These are phyloP conservation scores for Platycheirus rosarum DNA, from an alignment of 2,888 invertebrate genomes.

Conservation along the genomic window DNA sequence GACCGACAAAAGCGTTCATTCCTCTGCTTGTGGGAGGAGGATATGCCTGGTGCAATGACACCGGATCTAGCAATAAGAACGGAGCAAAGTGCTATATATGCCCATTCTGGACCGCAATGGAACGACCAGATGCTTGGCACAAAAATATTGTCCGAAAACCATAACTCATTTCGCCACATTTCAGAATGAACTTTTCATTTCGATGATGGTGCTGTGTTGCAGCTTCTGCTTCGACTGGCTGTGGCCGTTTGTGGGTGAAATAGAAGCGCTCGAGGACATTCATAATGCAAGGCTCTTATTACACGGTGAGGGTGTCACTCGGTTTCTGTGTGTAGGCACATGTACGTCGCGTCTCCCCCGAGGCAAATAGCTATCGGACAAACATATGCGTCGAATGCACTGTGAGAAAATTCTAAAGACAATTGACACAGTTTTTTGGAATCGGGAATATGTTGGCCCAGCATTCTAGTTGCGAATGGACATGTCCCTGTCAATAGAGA, in stretches of 20 bases:
- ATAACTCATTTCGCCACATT: constrained; percentile 76
- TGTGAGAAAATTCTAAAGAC: constrained; percentile 2
- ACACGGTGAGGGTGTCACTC: constrained; percentile 40
- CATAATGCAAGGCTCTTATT: constrained; percentile 67
- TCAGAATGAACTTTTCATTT: constrained; percentile 76
- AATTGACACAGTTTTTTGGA: no score
- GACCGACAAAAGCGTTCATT: constrained; percentile 10
- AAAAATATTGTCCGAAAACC: constrained; percentile 68
- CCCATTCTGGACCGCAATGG: constrained; percentile 41
- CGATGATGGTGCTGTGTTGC: constrained; percentile 43
- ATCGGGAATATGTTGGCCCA: no score
- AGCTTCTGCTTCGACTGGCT: constrained; percentile 38
- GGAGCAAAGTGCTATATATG: constrained; percentile 61
- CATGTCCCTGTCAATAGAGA: no score
- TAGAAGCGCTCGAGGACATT: constrained; percentile 72
- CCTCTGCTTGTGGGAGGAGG: constrained; percentile 8
- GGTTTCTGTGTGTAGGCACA: constrained; percentile 19
- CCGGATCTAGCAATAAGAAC: constrained; percentile 75
- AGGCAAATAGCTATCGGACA: constrained; percentile 63
- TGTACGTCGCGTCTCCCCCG: constrained; percentile 25
- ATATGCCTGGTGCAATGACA: constrained; percentile 64
- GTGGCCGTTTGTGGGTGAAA: constrained; percentile 72
- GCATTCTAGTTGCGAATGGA: no score
- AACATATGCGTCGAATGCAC: constrained; percentile 49
- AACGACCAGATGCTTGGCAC: constrained; percentile 57